Evolutionary conservation across 2,113 vertebrate genomes (phyloP).

Genomic region (Oryzias melastigma): DNA sequence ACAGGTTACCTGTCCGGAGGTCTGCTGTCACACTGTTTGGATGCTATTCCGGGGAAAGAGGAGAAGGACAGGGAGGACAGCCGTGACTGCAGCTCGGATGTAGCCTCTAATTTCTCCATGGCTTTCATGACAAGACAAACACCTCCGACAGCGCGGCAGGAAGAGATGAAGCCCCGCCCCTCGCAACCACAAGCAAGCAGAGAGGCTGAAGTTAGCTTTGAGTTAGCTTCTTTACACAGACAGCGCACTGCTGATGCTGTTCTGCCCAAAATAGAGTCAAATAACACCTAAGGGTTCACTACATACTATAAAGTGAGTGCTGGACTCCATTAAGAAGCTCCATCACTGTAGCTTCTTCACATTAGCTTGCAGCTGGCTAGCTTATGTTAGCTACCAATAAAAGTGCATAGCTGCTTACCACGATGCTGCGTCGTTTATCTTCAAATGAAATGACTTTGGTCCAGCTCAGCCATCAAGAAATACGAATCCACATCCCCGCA

Average conservation of each 20-base stretch:
- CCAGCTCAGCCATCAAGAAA: constrained; percentile 9
- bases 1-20: constrained; percentile 73
- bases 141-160: constrained; percentile 44
- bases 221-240: neutral
- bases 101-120: constrained; percentile 72
- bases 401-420: constrained; percentile 31
- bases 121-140: constrained; percentile 57
- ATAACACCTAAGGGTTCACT: neutral
- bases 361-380: constrained; percentile 17
- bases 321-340: neutral
- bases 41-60: constrained; percentile 76
- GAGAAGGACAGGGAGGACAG: constrained; percentile 78
- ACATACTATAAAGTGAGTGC: neutral
- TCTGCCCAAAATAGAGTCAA: too few relatives aligned
- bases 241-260: neutral
- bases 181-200: constrained; percentile 3
- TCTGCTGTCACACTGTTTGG: constrained; percentile 63
- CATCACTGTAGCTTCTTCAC: neutral
- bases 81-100: constrained; percentile 78
- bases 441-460: neutral
- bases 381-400: neutral
- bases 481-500: constrained; percentile 10
- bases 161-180: constrained; percentile 50
- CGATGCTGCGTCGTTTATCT: neutral
- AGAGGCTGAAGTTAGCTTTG: neutral